Conservation (phyloP, 1,140 invertebrate genomes). For the Cyclargus thomasi region DNA sequence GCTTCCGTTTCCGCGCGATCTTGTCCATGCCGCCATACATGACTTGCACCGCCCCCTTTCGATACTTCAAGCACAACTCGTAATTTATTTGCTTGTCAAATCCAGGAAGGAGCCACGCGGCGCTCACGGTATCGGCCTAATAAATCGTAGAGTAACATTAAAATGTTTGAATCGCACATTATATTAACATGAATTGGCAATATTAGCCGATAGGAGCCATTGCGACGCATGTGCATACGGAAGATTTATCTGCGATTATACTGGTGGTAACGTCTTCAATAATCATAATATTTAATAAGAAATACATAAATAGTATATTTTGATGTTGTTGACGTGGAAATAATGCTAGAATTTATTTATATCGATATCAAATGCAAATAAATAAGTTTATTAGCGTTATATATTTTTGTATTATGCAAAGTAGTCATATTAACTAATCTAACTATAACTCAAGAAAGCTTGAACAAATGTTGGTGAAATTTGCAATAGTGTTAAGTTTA, state of each 20-base stretch:
- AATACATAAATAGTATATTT: background rate
- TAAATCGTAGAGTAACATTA: conserved; percentile 30
- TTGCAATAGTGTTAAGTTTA: no score
- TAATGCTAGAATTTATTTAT: background rate
- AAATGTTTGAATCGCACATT: conserved; percentile 32
- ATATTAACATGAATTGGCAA: conserved; percentile 37
- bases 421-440: background rate
- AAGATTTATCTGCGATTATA: conserved; percentile 13
- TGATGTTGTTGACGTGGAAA: background rate
- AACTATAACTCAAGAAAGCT: conserved; percentile 1
- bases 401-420: background rate
- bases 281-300: background rate
- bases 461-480: background rate
- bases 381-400: background rate
- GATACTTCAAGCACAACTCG: conserved; percentile 61
- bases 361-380: background rate
- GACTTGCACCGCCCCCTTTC: conserved; percentile 47
- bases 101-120: conserved; percentile 67
- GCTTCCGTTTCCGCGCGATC: conserved; percentile 58
- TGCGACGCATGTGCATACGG: conserved; percentile 7
- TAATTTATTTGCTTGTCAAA: conserved; percentile 72
- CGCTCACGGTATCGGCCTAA: conserved; percentile 36
- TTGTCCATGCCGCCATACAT: conserved; percentile 35
- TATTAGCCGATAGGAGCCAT: conserved; percentile 12
- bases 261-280: background rate